Conservation (phyloP, 2,888 invertebrate genomes). For the Alentia gelatinosa region DNA sequence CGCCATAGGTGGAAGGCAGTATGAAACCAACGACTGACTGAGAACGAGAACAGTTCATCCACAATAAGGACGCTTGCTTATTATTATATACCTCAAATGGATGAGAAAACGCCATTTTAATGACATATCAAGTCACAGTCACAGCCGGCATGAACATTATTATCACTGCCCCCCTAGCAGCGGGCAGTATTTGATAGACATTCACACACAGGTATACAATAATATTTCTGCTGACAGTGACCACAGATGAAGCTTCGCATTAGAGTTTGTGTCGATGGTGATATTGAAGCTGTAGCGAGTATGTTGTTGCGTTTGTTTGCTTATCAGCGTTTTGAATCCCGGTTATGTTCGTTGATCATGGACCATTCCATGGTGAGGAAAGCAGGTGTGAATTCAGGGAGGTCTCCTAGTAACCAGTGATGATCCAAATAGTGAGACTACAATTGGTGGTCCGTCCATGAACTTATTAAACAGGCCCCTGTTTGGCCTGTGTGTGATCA, state of each 20-base stretch:
- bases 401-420: not conserved
- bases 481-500: not conserved
- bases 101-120: too few species aligned
- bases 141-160: too few species aligned
- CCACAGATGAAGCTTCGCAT: not conserved
- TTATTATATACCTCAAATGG: too few species aligned
- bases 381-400: not conserved
- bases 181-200: too few species aligned
- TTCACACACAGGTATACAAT: not conserved
- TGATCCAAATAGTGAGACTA: not conserved
- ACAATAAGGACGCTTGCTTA: too few species aligned
- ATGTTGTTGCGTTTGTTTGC: not conserved
- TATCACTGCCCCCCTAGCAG: too few species aligned
- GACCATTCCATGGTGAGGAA: too few species aligned
- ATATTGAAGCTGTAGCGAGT: not conserved
- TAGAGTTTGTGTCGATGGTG: not conserved
- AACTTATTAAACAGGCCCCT: not conserved
- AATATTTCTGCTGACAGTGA: not conserved
- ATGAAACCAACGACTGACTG: too few species aligned
- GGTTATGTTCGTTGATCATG: not conserved
- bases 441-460: not conserved
- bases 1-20: too few species aligned
- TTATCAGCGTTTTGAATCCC: not conserved
- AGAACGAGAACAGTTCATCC: too few species aligned
- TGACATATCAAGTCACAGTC: too few species aligned